phyloP scores from a whole-genome alignment of 2,113 vertebrate species.

The Toxotes chatareus region DNA sequence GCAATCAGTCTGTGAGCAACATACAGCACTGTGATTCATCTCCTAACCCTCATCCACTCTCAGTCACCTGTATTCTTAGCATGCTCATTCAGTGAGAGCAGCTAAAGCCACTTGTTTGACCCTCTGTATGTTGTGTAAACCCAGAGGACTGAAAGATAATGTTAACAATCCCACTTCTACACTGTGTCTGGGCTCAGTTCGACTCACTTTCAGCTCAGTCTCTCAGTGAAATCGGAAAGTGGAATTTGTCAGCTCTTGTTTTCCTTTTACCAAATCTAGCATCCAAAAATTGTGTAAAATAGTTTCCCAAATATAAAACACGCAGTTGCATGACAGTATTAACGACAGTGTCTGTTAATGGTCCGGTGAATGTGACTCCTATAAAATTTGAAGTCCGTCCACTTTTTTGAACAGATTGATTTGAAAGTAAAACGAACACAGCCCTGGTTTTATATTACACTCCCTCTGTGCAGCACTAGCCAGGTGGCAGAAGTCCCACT shows the following conservation, averaged over 20 bases:
- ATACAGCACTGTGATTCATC: not conserved
- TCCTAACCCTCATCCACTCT: not conserved
- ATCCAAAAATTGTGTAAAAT: not conserved
- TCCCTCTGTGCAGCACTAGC: not conserved
- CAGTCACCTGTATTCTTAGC: not conserved
- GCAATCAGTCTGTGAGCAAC: not conserved
- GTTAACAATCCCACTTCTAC: not conserved
- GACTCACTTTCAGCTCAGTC: not conserved
- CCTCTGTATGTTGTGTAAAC: too few relatives aligned
- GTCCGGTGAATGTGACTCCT: not conserved
- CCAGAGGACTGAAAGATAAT: not conserved
- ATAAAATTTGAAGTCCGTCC: not conserved
- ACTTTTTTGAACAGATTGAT: conserved; percentile 4
- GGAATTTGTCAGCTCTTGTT: not conserved
- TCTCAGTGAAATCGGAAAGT: not conserved
- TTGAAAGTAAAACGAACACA: not conserved
- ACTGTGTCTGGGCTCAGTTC: not conserved
- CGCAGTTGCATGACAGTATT: too few relatives aligned
- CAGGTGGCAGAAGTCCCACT: conserved; percentile 19
- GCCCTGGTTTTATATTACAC: not conserved
- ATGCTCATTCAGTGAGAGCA: not conserved
- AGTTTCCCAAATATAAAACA: not conserved
- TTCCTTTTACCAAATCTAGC: too few relatives aligned
- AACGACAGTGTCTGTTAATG: too few relatives aligned
- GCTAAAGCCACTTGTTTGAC: not conserved